phyloP scores from a whole-genome alignment of 53 echinoderm and acorn worm genomes.

The Zoroaster sp. region DNA sequence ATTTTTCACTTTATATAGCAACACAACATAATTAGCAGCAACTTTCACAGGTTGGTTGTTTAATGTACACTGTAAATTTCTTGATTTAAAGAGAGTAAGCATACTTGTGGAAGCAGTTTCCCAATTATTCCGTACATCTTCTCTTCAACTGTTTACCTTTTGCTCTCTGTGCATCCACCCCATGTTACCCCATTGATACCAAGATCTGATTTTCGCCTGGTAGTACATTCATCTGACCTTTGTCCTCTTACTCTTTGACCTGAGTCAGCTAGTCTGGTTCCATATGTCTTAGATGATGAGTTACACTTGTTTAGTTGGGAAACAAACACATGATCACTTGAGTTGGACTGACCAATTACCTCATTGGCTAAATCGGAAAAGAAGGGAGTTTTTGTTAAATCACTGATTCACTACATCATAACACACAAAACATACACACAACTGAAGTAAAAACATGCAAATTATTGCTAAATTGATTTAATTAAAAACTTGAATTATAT shows the following conservation, averaged over 20 bases:
- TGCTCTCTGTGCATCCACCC: background rate
- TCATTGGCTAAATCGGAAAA: background rate
- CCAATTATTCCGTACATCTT: no score
- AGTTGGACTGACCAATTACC: background rate
- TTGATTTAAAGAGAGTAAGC: no score
- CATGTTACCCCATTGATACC: background rate
- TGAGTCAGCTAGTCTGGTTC: background rate
- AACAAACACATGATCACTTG: background rate
- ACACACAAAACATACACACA: no score
- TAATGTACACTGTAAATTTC: no score
- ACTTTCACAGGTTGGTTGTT: no score
- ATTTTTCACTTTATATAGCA: background rate
- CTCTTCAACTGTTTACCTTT: conserved; percentile 26
- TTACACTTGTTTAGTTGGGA: conserved; percentile 45
- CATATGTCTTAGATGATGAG: conserved; percentile 37
- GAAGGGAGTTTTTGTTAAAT: no score
- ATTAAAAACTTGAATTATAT: no score
- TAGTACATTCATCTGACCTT: background rate
- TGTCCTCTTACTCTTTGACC: background rate
- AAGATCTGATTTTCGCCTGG: background rate
- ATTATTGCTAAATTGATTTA: no score
- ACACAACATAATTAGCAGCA: no score
- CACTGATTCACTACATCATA: no score
- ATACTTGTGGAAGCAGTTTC: no score
- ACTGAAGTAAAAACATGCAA: no score